phyloP scores from a whole-genome alignment of 2,113 vertebrate genomes.

The Pedionomus torquatus region DNA sequence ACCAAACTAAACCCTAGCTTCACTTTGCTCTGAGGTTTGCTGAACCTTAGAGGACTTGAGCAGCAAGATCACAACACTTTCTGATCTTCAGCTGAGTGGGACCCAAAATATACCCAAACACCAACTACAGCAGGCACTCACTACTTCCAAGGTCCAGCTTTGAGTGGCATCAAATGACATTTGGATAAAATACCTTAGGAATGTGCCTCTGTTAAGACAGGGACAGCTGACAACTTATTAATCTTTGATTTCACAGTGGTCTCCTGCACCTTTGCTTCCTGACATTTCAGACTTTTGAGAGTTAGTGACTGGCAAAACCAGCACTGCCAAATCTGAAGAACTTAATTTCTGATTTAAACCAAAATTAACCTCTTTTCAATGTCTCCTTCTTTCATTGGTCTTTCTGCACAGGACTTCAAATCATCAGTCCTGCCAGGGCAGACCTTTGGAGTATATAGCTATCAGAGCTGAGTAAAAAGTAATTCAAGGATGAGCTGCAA shows the following conservation, averaged over 20 bases:
- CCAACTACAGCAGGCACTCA: background rate
- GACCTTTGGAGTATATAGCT: background rate
- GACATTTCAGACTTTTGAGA: background rate
- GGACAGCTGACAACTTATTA: background rate
- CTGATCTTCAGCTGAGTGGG: background rate
- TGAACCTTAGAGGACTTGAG: background rate
- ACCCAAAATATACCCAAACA: background rate
- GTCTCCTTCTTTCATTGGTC: background rate
- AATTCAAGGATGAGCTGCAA: background rate
- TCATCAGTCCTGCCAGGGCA: background rate
- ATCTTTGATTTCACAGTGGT: slow-evolving; percentile 13
- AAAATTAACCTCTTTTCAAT: background rate
- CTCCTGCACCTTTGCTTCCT: background rate
- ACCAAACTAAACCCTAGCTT: background rate
- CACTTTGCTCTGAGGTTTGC: background rate
- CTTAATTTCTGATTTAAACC: background rate
- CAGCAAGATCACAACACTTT: background rate
- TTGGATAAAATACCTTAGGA: background rate
- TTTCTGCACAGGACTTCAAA: background rate
- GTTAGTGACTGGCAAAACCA: background rate
- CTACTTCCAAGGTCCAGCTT: background rate
- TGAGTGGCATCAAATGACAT: background rate
- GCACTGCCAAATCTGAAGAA: background rate
- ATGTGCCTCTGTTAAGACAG: background rate
- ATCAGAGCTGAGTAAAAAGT: background rate